Evolutionary conservation across 2,888 invertebrate species (phyloP).

Genomic region (Tipula lateralis): DNA sequence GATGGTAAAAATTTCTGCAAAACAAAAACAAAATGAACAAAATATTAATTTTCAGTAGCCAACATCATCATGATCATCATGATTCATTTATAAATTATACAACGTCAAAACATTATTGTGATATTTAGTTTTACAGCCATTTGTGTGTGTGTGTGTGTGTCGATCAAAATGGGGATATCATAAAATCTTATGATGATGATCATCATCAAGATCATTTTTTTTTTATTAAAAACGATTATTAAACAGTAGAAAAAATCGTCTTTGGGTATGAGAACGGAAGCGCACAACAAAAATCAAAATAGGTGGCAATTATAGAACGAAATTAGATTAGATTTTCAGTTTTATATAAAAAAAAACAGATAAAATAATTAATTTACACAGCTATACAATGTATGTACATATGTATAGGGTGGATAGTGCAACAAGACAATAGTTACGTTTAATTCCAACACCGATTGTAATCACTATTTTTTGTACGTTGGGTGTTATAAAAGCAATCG

Average conservation of each 20-base stretch:
- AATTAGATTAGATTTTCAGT: not conserved
- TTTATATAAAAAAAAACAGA: not conserved
- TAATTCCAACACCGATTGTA: not conserved
- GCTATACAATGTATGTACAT: not conserved
- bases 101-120: not conserved
- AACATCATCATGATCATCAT: not conserved
- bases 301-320: not conserved
- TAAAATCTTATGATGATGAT: not conserved
- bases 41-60: not conserved
- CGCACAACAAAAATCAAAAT: not conserved
- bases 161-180: not conserved
- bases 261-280: not conserved
- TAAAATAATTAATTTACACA: not conserved
- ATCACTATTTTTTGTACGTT: not conserved
- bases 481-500: not conserved
- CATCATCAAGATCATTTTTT: not conserved
- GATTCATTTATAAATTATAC: not conserved
- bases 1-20: constrained; percentile 28
- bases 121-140: not conserved
- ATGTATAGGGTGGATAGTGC: not conserved
- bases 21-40: not conserved
- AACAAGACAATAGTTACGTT: not conserved
- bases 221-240: not conserved
- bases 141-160: not conserved
- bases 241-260: not conserved